A percentile compares a stretch with the other conserved stretches of the same genome.
phyloP scores from a whole-genome alignment of 2,797 vertebrate genomes.

The Esox masquinongy region DNA sequence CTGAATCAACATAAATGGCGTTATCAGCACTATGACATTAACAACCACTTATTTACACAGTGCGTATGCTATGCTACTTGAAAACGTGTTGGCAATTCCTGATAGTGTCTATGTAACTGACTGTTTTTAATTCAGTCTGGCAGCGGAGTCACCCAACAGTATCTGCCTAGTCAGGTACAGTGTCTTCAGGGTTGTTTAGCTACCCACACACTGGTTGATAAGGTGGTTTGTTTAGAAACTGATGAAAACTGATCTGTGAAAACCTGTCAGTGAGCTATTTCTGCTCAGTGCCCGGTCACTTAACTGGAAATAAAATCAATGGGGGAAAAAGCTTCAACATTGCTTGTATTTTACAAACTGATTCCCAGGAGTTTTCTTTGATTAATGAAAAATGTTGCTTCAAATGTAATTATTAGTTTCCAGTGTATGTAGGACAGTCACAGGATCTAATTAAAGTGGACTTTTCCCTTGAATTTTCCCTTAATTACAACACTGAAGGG shows the following conservation, averaged over 20 bases:
- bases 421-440: conserved; percentile 32
- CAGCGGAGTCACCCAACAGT: neutral
- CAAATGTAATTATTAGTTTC: conserved; percentile 15
- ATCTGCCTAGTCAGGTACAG: conserved; percentile 1
- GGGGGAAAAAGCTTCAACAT: conserved; percentile 13
- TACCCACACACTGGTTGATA: conserved; percentile 5
- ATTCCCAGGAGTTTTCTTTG: neutral
- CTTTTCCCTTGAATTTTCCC: conserved; percentile 19
- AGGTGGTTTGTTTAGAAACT: conserved; percentile 5
- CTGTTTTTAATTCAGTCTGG: neutral
- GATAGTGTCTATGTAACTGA: conserved; percentile 13
- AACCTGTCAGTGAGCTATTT: conserved; percentile 6
- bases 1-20: neutral
- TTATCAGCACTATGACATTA: conserved; percentile 18
- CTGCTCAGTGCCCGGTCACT: conserved; percentile 8
- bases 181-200: neutral
- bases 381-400: neutral
- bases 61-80: neutral
- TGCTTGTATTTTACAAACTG: conserved; percentile 4
- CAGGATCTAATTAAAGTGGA: conserved; percentile 31
- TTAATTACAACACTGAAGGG: conserved; percentile 31
- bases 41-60: conserved; percentile 5
- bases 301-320: conserved; percentile 43
- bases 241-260: neutral
- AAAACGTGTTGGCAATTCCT: conserved; percentile 35